Evolutionary conservation across 2,888 invertebrate species (phyloP).

Genomic region (Hermodice carunculata): DNA sequence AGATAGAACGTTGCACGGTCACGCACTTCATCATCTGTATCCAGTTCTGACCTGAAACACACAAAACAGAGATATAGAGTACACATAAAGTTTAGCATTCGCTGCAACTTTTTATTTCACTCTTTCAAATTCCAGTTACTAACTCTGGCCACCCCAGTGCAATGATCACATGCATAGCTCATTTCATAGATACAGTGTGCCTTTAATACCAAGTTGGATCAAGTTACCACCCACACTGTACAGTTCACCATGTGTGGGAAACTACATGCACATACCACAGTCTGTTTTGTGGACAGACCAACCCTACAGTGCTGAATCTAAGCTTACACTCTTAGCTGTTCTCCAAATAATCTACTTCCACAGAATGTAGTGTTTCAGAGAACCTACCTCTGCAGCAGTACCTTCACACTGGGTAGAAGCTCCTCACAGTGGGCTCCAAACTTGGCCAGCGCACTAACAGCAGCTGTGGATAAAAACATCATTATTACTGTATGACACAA

Average conservation of each 20-base stretch:
- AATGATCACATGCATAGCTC: too few species aligned
- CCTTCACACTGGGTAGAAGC: constrained; percentile 86
- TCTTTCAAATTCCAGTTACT: too few species aligned
- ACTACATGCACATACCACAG: neutral
- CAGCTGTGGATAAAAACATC: constrained; percentile 74
- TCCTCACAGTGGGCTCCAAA: constrained; percentile 97
- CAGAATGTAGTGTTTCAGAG: neutral
- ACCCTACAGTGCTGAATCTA: neutral
- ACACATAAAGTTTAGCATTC: too few species aligned
- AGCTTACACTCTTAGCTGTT: too few species aligned
- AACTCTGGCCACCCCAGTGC: too few species aligned
- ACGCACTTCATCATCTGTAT: constrained; percentile 98
- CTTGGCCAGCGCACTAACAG: constrained; percentile 96
- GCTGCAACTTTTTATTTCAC: too few species aligned
- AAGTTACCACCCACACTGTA: too few species aligned
- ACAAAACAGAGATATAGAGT: neutral
- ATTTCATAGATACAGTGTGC: too few species aligned
- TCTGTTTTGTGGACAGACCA: neutral
- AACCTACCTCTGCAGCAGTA: constrained; percentile 70
- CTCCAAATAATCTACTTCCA: too few species aligned
- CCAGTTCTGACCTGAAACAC: constrained; percentile 76
- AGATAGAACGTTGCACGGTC: constrained; percentile 98
- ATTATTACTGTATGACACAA: too few species aligned
- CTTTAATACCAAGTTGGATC: too few species aligned
- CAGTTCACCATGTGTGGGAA: too few species aligned